Evolutionary conservation across 2,113 vertebrate species (phyloP), one percentile per base, ranked within the genome.

Genomic region (Syrmaticus mikado): DNA sequence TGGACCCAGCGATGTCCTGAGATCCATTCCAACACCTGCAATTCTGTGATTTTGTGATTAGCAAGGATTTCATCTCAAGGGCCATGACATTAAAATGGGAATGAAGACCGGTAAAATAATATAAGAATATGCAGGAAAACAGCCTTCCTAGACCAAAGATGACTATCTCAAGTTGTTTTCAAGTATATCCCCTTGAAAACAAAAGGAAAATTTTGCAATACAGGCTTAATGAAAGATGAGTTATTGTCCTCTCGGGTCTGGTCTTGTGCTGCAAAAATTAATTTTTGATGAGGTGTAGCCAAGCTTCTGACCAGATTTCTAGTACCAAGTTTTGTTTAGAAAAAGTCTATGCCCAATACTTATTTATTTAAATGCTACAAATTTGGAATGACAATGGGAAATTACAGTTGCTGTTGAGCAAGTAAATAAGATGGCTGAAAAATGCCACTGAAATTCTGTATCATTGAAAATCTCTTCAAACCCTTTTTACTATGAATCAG

Each of bases 351-450:
- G 34, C 22, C 2, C 5, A 61, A 8, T 46, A 72, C 7, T 8
- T 76, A 16, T 57, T 77, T 80, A 22, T 71, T 16, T 38, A 60
- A 77, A 67, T 1, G 1, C 2, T 48, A 40, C 12, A 2, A 43
- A 68, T 36, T 50, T 11, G 20, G 20, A 64, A 73, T 65, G 21
- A 84, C 64, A 64, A 32, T 17, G 5, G 6, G 75, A 73, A 73
- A 71, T 15, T 25, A 78, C 13, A 41, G 3, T 65, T 87, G 38
- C 24, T 90, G 36, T 85, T 95, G 77, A 86, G 70, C 46, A 81
- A 87, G 75, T 28, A 93, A 94, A 95, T 68, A 87, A 93, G 68
- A 72, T 72, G 43, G 7, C 70, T 94, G 82, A 91, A 93, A 94
- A 84, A 65, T 17, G 82, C 34, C 34, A 45, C 78, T 65, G 6